phyloP scores from a whole-genome alignment of 2,797 vertebrate genomes.

The Toxotes lorentzi region DNA sequence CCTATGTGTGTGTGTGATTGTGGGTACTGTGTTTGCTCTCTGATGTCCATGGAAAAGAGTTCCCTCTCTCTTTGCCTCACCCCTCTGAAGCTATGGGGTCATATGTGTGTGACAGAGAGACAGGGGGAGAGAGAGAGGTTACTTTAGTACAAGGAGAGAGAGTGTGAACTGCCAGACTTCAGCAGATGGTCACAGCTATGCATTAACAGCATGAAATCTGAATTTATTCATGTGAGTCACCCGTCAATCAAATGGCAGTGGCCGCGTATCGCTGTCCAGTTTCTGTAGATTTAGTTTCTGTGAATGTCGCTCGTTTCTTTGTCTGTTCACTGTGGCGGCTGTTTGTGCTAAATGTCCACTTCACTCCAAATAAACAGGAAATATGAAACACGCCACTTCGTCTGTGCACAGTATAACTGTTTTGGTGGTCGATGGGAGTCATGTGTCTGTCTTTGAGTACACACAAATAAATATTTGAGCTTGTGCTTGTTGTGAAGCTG shows the following conservation, averaged over 20 bases:
- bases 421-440: not conserved
- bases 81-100: slow-evolving; percentile 34
- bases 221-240: too few species aligned
- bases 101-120: slow-evolving; percentile 26
- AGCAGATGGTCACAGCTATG: slow-evolving; percentile 15
- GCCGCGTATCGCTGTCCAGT: too few species aligned
- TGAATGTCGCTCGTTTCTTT: too few species aligned
- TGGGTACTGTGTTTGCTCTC: slow-evolving; percentile 43
- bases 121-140: slow-evolving; percentile 35
- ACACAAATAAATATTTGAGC: slow-evolving; percentile 20
- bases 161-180: slow-evolving; percentile 10
- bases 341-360: too few species aligned
- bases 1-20: slow-evolving; percentile 24
- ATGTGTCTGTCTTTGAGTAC: not conserved
- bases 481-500: slow-evolving; percentile 38
- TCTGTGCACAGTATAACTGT: not conserved
- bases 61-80: slow-evolving; percentile 23
- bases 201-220: not conserved
- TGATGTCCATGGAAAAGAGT: slow-evolving; percentile 69
- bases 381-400: too few species aligned
- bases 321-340: too few species aligned
- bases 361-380: too few species aligned
- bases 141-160: slow-evolving; percentile 40
- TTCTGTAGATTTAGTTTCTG: too few species aligned
- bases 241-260: too few species aligned